Conservation (phyloP, 2,113 vertebrate genomes). For the Sceloporus undulatus region DNA sequence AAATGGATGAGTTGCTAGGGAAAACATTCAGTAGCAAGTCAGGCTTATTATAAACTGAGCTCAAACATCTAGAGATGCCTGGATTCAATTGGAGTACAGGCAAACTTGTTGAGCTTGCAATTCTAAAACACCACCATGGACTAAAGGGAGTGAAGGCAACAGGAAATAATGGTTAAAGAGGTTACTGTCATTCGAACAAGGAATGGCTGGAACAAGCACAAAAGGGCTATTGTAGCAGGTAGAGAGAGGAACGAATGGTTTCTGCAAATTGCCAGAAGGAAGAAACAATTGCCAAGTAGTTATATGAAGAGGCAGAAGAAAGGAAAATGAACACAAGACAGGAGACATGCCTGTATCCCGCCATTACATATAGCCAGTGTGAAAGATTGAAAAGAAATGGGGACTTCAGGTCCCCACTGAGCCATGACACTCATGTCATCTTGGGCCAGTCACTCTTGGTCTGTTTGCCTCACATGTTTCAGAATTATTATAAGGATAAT, state of each 20-base stretch:
- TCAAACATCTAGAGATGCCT: background rate
- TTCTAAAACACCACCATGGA: background rate
- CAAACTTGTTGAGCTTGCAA: background rate
- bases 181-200: background rate
- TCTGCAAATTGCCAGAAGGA: background rate
- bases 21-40: background rate
- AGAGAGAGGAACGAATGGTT: too few relatives aligned
- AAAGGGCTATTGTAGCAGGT: too few relatives aligned
- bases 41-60: background rate
- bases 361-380: too few relatives aligned
- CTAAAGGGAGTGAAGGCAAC: background rate
- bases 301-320: background rate
- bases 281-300: background rate
- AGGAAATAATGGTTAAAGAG: background rate
- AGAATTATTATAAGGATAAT: background rate
- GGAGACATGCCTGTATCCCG: background rate
- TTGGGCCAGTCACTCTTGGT: background rate
- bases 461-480: background rate
- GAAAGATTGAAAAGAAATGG: too few relatives aligned
- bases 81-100: background rate
- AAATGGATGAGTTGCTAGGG: too few relatives aligned
- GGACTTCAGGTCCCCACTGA: background rate
- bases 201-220: too few relatives aligned
- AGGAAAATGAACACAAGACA: background rate
- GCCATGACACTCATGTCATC: background rate